Evolutionary conservation across 2,797 vertebrate species (phyloP).

Genomic region (Cheirogaleus major): DNA sequence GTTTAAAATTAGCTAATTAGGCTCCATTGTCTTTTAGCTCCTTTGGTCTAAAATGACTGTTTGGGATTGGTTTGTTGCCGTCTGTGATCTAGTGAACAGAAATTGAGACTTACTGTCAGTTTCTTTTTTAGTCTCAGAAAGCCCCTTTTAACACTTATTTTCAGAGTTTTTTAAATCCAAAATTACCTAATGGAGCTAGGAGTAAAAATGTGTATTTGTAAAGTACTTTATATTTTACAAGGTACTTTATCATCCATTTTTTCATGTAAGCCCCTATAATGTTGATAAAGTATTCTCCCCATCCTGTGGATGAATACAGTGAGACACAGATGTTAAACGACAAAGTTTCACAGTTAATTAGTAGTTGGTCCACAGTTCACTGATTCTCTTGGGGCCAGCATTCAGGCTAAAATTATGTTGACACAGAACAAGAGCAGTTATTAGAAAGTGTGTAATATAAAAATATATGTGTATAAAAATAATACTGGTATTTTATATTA

Average conservation of each 20-base stretch:
- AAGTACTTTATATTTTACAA: conserved; percentile 40
- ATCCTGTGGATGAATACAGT: conserved; percentile 6
- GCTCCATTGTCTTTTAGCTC: background rate
- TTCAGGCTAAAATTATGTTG: background rate
- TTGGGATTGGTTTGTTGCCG: conserved; percentile 22
- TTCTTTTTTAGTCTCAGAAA: conserved; percentile 20
- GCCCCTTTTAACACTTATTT: background rate
- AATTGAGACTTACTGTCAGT: background rate
- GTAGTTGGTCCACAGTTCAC: background rate
- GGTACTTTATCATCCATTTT: conserved; percentile 28
- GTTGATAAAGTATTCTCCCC: background rate
- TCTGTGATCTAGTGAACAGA: background rate
- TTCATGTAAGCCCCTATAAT: background rate
- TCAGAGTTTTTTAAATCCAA: background rate
- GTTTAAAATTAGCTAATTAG: background rate
- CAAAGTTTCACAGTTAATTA: background rate
- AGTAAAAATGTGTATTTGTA: background rate
- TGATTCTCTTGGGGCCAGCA: background rate
- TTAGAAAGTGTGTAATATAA: background rate
- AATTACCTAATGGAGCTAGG: background rate
- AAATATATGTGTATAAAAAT: background rate
- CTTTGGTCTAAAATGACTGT: background rate
- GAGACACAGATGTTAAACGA: conserved; percentile 1
- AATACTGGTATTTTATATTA: background rate
- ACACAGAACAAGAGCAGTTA: background rate